phyloP scores from a whole-genome alignment of 2,888 invertebrate genomes.

The Nemotelus pantherinus region DNA sequence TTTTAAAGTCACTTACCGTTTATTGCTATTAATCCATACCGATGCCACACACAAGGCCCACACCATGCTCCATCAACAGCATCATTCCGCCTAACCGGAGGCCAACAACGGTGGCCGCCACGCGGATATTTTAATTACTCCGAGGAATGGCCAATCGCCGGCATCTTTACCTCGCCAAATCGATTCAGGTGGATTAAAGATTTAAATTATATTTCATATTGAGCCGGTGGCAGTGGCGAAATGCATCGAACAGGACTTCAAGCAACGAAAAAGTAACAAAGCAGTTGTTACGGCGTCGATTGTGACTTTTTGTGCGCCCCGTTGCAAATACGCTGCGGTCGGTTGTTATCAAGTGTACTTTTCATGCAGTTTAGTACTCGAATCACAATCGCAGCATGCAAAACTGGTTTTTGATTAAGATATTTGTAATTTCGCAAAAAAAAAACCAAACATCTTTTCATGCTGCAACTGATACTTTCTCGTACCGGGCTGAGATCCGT shows the following conservation, averaged over 20 bases:
- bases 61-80: not conserved
- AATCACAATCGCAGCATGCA: slow-evolving; percentile 21
- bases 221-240: not conserved
- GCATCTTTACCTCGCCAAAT: slow-evolving; percentile 12
- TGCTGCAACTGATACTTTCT: slow-evolving; percentile 39
- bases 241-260: slow-evolving; percentile 1
- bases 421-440: slow-evolving; percentile 22
- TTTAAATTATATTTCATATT: slow-evolving; percentile 43
- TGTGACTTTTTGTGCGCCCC: not conserved
- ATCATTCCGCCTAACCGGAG: not conserved
- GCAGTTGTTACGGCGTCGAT: not conserved
- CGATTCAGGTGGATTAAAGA: slow-evolving; percentile 41
- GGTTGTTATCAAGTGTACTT: too few relatives aligned
- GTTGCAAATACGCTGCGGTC: too few relatives aligned
- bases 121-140: slow-evolving; percentile 28
- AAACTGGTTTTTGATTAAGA: slow-evolving; percentile 44
- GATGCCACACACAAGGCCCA: slow-evolving; percentile 22
- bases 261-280: slow-evolving; percentile 1
- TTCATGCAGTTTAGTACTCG: not conserved
- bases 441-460: slow-evolving; percentile 10
- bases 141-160: slow-evolving; percentile 8
- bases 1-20: slow-evolving; percentile 29
- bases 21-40: slow-evolving; percentile 36
- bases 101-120: slow-evolving; percentile 9
- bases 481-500: slow-evolving; percentile 11